A percentile compares a stretch with the other conserved stretches of the same genome.
phyloP scores from a whole-genome alignment of 2,113 vertebrate species.

The Trogon melanurus region DNA sequence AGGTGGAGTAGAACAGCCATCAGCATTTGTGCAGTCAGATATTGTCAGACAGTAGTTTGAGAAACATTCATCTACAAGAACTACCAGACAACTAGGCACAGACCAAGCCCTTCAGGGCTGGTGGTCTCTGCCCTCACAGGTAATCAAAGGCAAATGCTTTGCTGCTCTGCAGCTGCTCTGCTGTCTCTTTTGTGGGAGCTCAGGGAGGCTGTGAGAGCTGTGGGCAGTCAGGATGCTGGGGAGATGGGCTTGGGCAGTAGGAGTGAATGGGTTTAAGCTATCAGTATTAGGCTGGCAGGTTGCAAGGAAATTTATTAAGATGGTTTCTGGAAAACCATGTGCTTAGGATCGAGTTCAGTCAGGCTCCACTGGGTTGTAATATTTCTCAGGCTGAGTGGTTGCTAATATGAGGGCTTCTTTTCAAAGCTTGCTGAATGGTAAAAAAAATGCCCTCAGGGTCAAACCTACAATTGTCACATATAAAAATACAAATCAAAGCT shows the following conservation, averaged over 20 bases:
- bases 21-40: background rate
- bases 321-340: background rate
- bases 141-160: background rate
- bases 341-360: conserved; percentile 25
- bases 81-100: background rate
- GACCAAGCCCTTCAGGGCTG: too few species aligned
- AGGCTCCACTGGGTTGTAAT: background rate
- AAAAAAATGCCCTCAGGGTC: background rate
- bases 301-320: conserved; percentile 72
- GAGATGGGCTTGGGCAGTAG: conserved; percentile 64
- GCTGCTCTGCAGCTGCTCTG: conserved; percentile 74
- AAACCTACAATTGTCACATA: background rate
- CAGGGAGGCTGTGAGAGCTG: conserved; percentile 42
- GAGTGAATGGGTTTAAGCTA: conserved; percentile 73
- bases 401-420: conserved; percentile 19
- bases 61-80: background rate
- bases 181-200: conserved; percentile 58
- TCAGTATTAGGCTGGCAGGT: conserved; percentile 71
- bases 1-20: background rate
- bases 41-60: background rate
- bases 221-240: conserved; percentile 73
- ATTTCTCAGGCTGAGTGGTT: conserved; percentile 18
- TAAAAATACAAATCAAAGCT: background rate
- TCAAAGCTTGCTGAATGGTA: rapidly evolving
- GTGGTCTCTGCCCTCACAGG: background rate